phyloP scores from a whole-genome alignment of 1,140 invertebrate species.

The Drosophila nigrodunni region DNA sequence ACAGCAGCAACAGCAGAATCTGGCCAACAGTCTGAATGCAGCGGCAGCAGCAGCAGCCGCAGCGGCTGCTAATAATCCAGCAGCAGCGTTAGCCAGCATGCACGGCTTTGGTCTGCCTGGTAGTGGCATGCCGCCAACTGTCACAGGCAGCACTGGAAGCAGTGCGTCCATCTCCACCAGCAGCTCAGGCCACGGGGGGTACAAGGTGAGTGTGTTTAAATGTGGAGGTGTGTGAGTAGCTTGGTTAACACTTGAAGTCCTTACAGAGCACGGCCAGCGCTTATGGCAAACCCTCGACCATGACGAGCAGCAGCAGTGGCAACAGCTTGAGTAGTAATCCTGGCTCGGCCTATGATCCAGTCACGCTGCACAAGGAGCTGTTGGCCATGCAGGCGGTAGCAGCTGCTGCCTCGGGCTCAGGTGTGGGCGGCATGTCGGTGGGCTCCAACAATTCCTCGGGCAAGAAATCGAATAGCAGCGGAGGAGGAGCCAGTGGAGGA shows the following conservation, averaged over 20 bases:
- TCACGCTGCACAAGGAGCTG: constrained; percentile 82
- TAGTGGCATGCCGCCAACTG: constrained; percentile 64
- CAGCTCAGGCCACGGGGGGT: constrained; percentile 65
- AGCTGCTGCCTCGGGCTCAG: constrained; percentile 69
- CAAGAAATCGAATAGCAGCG: constrained; percentile 69
- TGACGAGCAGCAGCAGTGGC: constrained; percentile 61
- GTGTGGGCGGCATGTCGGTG: constrained; percentile 47
- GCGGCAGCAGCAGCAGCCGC: constrained; percentile 83
- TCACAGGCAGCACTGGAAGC: constrained; percentile 55
- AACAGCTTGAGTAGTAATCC: constrained; percentile 66
- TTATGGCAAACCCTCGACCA: constrained; percentile 75
- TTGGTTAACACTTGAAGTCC: neutral
- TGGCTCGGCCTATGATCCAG: constrained; percentile 80
- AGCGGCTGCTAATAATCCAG: constrained; percentile 77
- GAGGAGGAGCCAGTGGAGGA: constrained; percentile 50
- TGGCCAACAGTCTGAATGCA: constrained; percentile 83
- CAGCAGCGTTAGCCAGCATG: constrained; percentile 75
- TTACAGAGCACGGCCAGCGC: constrained; percentile 72
- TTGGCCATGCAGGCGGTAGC: constrained; percentile 84
- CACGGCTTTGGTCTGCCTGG: constrained; percentile 74
- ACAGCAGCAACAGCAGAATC: constrained; percentile 84
- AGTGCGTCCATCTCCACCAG: constrained; percentile 67
- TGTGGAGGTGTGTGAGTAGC: neutral
- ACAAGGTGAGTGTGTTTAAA: constrained; percentile 62
- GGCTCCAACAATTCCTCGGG: constrained; percentile 63